A percentile compares a stretch with the other conserved stretches of the same genome.
These are phyloP conservation scores for Argopecten irradians DNA, from an alignment of 1,140 invertebrate genomes.

Conservation along the genomic window DNA sequence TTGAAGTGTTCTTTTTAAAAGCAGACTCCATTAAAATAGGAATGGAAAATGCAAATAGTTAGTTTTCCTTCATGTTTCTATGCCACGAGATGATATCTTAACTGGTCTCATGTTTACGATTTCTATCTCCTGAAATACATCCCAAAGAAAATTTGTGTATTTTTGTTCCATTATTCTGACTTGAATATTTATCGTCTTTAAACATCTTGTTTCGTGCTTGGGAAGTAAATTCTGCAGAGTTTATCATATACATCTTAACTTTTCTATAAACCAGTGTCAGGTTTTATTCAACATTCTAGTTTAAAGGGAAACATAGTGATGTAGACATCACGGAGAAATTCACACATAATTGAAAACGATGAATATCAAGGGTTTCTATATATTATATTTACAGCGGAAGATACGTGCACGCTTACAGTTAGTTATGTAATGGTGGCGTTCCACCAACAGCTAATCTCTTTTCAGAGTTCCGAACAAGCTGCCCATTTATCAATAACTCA, in stretches of 20 bases:
- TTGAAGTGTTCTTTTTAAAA: not conserved
- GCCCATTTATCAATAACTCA: no score
- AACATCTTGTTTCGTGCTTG: not conserved
- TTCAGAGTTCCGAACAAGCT: no score
- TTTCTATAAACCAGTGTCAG: not conserved
- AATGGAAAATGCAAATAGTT: not conserved
- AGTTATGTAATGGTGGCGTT: no score
- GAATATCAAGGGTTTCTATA: no score
- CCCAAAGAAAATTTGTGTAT: not conserved
- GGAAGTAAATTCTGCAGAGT: not conserved
- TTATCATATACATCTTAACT: not conserved
- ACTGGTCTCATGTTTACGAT: not conserved
- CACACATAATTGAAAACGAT: no score
- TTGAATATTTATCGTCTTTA: not conserved
- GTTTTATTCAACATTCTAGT: not conserved
- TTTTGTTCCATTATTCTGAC: not conserved
- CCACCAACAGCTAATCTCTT: no score
- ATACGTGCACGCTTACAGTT: no score
- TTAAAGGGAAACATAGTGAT: not conserved
- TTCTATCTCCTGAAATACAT: not conserved
- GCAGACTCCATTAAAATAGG: not conserved
- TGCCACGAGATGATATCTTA: not conserved
- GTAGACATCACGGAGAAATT: no score
- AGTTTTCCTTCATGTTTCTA: not conserved
- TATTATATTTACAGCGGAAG: no score